These are phyloP conservation scores for Clanis bilineata DNA, from an alignment of 2,888 invertebrate species.

Conservation along the genomic window DNA sequence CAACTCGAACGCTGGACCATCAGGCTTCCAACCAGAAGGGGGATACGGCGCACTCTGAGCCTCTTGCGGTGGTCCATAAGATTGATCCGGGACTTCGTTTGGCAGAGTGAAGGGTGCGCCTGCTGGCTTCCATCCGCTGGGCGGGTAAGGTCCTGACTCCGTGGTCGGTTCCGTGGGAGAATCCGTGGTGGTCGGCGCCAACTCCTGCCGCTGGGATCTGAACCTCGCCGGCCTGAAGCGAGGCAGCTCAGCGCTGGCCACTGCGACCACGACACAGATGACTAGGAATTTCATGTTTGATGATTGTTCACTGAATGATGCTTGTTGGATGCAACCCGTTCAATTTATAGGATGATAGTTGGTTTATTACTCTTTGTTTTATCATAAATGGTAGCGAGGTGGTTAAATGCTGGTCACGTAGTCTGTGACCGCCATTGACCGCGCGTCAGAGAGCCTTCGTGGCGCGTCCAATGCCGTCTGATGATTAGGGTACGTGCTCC, in stretches of 20 bases:
- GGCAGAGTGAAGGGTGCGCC: conserved; percentile 62
- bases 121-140: conserved; percentile 69
- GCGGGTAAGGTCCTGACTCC: conserved; percentile 56
- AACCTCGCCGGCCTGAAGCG: conserved; percentile 74
- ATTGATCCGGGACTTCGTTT: conserved; percentile 41
- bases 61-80: conserved; percentile 1
- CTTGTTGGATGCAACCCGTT: conserved; percentile 29
- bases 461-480: conserved; percentile 35
- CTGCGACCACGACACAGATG: conserved; percentile 49
- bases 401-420: conserved; percentile 58
- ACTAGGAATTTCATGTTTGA: conserved; percentile 64
- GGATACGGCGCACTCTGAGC: conserved; percentile 54
- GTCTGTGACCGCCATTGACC: conserved; percentile 59
- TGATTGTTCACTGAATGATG: conserved; percentile 42
- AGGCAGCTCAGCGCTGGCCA: conserved; percentile 67
- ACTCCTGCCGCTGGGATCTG: conserved; percentile 68
- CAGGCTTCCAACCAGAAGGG: conserved; percentile 72
- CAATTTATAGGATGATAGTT: conserved; percentile 54
- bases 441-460: conserved; percentile 35
- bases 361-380: conserved; percentile 66
- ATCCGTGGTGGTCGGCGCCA: conserved; percentile 71
- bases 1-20: conserved; percentile 60
- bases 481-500: conserved; percentile 16
- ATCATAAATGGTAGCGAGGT: conserved; percentile 58
- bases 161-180: conserved; percentile 62